These are phyloP conservation scores for Ligdia adustata DNA, from an alignment of 2,888 invertebrate genomes.

Conservation along the genomic window DNA sequence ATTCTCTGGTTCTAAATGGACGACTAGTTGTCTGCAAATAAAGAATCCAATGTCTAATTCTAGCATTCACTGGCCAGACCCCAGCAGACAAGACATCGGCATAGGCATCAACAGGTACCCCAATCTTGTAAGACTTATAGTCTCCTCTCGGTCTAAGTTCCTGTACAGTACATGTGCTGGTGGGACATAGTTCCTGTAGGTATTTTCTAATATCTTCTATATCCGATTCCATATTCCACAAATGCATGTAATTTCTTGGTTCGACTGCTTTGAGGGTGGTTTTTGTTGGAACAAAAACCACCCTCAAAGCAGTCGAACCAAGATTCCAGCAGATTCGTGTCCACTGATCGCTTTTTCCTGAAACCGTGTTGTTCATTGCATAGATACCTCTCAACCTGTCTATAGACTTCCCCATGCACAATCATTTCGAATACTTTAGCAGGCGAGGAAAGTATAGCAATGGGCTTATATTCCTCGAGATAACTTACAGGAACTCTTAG, in stretches of 20 bases:
- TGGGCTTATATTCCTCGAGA: neutral
- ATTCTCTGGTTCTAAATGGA: no score
- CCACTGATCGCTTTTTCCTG: neutral
- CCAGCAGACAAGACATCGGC: no score
- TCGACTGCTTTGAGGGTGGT: neutral
- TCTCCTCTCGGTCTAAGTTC: neutral
- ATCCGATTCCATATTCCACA: neutral
- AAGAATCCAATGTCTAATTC: no score
- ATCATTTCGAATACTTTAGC: constrained; percentile 4
- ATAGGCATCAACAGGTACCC: no score
- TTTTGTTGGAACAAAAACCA: no score
- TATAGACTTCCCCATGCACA: neutral
- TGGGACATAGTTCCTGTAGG: neutral
- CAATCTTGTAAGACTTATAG: no score
- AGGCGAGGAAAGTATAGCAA: neutral
- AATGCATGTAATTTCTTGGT: neutral
- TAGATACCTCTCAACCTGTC: neutral
- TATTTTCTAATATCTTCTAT: neutral
- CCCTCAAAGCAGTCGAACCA: no score
- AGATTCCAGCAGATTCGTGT: neutral
- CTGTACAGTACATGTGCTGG: neutral
- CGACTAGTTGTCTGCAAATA: no score
- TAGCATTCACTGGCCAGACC: no score
- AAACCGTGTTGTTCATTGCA: constrained; percentile 11
- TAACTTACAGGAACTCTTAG: neutral